Conservation (phyloP, 2,113 vertebrate species). For the Trogon surrucura region DNA sequence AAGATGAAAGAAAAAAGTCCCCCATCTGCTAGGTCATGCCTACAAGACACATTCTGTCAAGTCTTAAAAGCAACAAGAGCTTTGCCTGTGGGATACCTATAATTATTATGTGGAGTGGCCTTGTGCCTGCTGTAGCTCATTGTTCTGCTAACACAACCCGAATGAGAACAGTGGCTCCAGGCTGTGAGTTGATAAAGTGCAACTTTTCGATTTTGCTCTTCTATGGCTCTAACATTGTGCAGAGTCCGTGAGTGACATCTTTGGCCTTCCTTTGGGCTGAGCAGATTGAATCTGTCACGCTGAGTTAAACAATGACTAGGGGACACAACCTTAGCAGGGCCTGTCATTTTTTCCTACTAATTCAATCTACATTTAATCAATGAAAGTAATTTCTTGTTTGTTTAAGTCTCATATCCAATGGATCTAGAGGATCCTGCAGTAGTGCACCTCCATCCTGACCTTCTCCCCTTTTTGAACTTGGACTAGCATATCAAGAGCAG, state of each 20-base stretch:
- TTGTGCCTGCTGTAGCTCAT: constrained; percentile 79
- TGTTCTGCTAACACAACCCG: constrained; percentile 80
- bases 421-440: constrained; percentile 74
- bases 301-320: constrained; percentile 86
- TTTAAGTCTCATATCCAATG: constrained; percentile 81
- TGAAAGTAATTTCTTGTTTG: constrained; percentile 89
- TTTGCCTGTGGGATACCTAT: constrained; percentile 85
- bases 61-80: constrained; percentile 83
- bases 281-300: constrained; percentile 91
- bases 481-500: constrained; percentile 19
- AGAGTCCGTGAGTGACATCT: constrained; percentile 79
- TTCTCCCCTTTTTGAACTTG: constrained; percentile 57
- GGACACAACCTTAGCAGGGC: constrained; percentile 81
- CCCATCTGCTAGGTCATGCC: constrained; percentile 86
- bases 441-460: constrained; percentile 67
- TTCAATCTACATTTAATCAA: constrained; percentile 92
- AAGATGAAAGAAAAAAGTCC: constrained; percentile 79
- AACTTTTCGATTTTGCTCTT: constrained; percentile 85
- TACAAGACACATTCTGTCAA: constrained; percentile 85
- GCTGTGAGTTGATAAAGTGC: constrained; percentile 86
- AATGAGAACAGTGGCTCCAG: constrained; percentile 84
- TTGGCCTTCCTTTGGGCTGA: constrained; percentile 79
- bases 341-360: constrained; percentile 82
- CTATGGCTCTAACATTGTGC: constrained; percentile 75
- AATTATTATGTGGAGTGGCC: constrained; percentile 80